Evolutionary conservation across 2,797 vertebrate species (phyloP).

Genomic region (Spheniscus humboldti): DNA sequence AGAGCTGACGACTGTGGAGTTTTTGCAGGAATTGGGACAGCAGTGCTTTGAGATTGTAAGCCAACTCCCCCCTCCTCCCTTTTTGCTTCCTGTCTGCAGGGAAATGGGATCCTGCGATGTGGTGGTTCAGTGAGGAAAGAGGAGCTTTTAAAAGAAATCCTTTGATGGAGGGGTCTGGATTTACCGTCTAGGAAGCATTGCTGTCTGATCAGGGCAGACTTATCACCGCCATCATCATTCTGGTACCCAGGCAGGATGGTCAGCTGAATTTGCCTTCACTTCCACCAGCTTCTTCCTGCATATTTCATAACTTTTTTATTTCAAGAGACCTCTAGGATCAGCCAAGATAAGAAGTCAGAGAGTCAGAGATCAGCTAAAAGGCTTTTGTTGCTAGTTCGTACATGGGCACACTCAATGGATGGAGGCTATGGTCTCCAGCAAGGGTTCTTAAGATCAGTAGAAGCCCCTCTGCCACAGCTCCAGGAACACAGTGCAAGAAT

Average conservation of each 20-base stretch:
- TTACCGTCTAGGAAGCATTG: not conserved
- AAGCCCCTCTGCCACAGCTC: not conserved
- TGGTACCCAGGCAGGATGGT: not conserved
- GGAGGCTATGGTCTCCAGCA: not conserved
- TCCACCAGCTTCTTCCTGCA: not conserved
- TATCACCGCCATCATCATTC: not conserved
- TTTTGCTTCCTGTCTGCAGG: not conserved
- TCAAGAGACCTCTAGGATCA: not conserved
- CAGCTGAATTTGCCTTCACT: not conserved
- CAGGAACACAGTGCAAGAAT: not conserved
- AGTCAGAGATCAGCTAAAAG: not conserved
- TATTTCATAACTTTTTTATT: not conserved
- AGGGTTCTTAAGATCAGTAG: not conserved
- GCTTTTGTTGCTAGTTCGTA: not conserved
- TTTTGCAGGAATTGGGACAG: constrained; percentile 72
- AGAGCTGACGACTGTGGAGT: constrained; percentile 70
- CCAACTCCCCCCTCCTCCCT: not conserved
- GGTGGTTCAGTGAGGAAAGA: not conserved
- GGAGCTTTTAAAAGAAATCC: not conserved
- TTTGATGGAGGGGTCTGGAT: not conserved
- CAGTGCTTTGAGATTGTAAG: constrained; percentile 78
- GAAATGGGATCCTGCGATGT: not conserved
- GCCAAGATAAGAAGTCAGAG: not conserved
- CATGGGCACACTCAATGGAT: rapidly evolving
- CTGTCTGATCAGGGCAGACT: not conserved